phyloP scores from a whole-genome alignment of 2,888 invertebrate genomes.

The Trimorus sp. region DNA sequence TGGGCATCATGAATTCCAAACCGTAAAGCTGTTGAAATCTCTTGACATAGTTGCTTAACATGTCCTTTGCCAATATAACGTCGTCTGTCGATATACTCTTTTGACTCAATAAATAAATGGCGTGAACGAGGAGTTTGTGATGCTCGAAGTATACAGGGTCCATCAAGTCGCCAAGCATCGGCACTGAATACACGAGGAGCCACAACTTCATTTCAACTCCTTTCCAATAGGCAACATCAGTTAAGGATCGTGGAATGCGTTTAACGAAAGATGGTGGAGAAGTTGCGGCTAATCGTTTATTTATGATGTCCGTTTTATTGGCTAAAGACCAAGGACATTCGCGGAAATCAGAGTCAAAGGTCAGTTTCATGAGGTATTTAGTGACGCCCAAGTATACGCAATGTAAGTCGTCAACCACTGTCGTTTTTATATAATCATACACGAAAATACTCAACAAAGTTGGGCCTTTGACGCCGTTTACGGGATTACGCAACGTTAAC shows the following conservation, averaged over 20 bases:
- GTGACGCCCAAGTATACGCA: too few species aligned
- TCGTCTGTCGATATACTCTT: background rate
- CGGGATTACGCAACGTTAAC: conserved; percentile 38
- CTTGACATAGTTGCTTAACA: background rate
- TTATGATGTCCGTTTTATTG: background rate
- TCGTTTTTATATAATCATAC: too few species aligned
- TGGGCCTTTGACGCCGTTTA: conserved; percentile 6
- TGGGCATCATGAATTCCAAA: background rate
- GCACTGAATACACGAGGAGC: too few species aligned
- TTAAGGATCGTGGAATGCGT: background rate
- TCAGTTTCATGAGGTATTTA: conserved; percentile 49
- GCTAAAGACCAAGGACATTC: background rate
- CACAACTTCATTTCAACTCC: too few species aligned
- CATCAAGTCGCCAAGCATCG: background rate
- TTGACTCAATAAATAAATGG: conserved; percentile 3
- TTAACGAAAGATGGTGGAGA: conserved; percentile 7
- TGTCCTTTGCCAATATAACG: background rate
- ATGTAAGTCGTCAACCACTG: too few species aligned
- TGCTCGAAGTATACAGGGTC: conserved; percentile 4
- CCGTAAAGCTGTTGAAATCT: conserved; percentile 20
- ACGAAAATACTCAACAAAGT: too few species aligned
- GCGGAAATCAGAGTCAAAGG: conserved; percentile 32
- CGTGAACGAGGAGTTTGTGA: conserved; percentile 5
- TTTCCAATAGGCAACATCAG: conserved; percentile 10
- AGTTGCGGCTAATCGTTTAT: background rate